phyloP scores from a whole-genome alignment of 2,888 invertebrate genomes.

The Sarcophaga caerulescens region DNA sequence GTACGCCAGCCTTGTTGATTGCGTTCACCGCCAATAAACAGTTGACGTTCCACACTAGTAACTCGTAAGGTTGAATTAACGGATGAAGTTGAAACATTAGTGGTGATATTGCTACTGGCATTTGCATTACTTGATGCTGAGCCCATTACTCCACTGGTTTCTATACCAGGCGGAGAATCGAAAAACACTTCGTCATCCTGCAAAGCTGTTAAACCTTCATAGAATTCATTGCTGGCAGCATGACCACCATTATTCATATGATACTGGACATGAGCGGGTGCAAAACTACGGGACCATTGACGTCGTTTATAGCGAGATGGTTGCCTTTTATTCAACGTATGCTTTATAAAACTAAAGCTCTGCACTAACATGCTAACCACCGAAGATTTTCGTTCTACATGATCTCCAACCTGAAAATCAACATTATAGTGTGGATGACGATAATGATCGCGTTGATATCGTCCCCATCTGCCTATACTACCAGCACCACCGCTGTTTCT shows the following conservation, averaged over 20 bases:
- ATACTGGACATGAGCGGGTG: slow-evolving; percentile 82
- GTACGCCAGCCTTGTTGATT: slow-evolving; percentile 63
- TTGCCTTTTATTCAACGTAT: slow-evolving; percentile 83
- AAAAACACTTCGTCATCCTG: slow-evolving; percentile 84
- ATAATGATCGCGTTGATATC: slow-evolving; percentile 48
- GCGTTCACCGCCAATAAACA: slow-evolving; percentile 55
- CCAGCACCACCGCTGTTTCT: background rate
- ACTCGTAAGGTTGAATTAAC: slow-evolving; percentile 24
- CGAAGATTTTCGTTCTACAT: slow-evolving; percentile 81
- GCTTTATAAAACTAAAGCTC: slow-evolving; percentile 77
- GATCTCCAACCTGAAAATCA: slow-evolving; percentile 74
- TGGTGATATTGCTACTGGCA: slow-evolving; percentile 49
- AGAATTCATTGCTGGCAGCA: slow-evolving; percentile 79
- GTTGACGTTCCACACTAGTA: slow-evolving; percentile 61
- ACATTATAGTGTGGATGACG: slow-evolving; percentile 63
- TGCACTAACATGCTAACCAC: slow-evolving; percentile 79
- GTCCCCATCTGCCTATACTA: slow-evolving; percentile 39
- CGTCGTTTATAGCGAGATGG: slow-evolving; percentile 71
- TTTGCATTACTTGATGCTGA: slow-evolving; percentile 39
- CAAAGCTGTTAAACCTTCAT: slow-evolving; percentile 79
- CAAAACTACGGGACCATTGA: slow-evolving; percentile 89
- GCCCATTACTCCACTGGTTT: slow-evolving; percentile 18
- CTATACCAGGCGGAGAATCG: slow-evolving; percentile 77
- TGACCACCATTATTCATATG: slow-evolving; percentile 65
- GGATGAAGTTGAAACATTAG: slow-evolving; percentile 24